Percentiles rank a stretch among this genome's conserved stretches.
phyloP scores from a whole-genome alignment of 2,888 invertebrate species.

The Cyrtodaria siliqua region DNA sequence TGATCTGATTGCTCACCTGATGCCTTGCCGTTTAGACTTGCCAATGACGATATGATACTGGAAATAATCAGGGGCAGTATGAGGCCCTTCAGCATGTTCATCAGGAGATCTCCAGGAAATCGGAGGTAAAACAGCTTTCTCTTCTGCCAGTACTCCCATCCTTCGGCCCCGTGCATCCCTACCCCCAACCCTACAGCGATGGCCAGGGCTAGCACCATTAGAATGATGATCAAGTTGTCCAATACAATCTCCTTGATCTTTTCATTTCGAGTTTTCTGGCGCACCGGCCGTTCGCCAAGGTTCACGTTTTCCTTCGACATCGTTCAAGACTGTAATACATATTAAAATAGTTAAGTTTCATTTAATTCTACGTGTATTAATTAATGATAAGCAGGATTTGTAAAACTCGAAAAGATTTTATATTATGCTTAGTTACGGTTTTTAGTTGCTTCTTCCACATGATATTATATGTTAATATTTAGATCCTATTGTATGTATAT shows the following conservation, averaged over 20 bases:
- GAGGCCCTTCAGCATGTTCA: slow-evolving; percentile 90
- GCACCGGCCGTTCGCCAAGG: not conserved
- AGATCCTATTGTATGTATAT: no score
- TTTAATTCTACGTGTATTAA: no score
- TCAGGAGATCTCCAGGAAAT: slow-evolving; percentile 90
- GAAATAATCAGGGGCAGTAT: slow-evolving; percentile 90
- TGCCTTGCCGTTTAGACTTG: slow-evolving; percentile 94
- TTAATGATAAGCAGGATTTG: no score
- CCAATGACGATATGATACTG: slow-evolving; percentile 90
- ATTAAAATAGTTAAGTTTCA: no score
- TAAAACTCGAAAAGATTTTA: no score
- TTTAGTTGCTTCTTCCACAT: no score
- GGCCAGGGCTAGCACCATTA: slow-evolving; percentile 88
- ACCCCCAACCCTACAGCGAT: slow-evolving; percentile 87
- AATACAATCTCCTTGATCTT: slow-evolving; percentile 34
- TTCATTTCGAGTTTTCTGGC: not conserved
- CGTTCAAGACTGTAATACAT: no score
- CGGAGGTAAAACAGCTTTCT: slow-evolving; percentile 88
- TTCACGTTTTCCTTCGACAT: no score
- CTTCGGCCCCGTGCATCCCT: slow-evolving; percentile 87
- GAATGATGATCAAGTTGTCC: slow-evolving; percentile 87
- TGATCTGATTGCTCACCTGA: slow-evolving; percentile 92
- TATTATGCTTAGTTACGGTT: no score
- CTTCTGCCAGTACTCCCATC: slow-evolving; percentile 89
- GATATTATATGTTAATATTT: no score